phyloP scores from a whole-genome alignment of 2,797 vertebrate genomes.

The Neopelma chrysocephalum region DNA sequence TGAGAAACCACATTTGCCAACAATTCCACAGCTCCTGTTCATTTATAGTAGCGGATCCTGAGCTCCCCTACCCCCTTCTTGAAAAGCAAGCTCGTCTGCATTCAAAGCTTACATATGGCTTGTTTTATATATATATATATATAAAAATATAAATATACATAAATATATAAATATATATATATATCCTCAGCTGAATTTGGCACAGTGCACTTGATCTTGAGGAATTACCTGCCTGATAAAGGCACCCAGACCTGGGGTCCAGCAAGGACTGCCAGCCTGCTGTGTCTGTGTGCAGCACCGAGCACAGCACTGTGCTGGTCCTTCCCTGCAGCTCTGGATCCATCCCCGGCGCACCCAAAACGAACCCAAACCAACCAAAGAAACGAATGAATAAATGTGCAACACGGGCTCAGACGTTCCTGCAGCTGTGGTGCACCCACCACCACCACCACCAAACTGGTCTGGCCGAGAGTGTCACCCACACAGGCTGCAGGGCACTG shows the following conservation, averaged over 20 bases:
- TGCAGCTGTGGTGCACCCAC: not conserved
- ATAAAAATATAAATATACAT: too few species aligned
- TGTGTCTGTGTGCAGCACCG: not conserved
- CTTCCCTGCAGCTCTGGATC: not conserved
- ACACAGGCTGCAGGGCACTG: not conserved
- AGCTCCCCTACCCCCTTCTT: not conserved
- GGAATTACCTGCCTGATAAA: not conserved
- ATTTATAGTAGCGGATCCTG: not conserved
- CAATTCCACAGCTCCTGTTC: not conserved
- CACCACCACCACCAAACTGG: not conserved
- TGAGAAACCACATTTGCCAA: not conserved
- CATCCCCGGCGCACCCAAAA: not conserved
- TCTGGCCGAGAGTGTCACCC: not conserved
- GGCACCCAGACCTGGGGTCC: not conserved
- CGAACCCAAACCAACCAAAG: rapidly evolving
- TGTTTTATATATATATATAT: not conserved
- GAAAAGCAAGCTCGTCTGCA: not conserved
- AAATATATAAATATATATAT: not conserved
- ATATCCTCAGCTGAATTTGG: not conserved
- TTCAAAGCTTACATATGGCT: not conserved
- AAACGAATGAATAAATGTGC: not conserved
- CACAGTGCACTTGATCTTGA: not conserved
- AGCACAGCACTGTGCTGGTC: not conserved
- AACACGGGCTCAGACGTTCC: not conserved
- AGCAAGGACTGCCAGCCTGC: not conserved